Evolutionary conservation across 2,888 invertebrate species (phyloP).

Genomic region (Gasteruption jaculator): DNA sequence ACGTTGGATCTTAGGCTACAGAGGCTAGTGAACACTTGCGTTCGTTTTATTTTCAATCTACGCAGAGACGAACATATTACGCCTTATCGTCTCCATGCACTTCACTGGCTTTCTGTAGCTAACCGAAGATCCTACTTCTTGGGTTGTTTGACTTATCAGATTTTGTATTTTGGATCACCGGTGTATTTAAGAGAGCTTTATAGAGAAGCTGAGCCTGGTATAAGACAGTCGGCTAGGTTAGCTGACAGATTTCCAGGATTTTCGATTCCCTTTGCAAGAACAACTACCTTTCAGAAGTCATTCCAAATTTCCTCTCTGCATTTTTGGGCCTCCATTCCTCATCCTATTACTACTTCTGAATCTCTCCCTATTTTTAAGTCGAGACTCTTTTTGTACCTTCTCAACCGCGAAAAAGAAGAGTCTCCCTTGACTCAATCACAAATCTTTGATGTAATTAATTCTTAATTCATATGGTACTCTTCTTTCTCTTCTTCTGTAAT

Average conservation of each 20-base stretch:
- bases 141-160: neutral
- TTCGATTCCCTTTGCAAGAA: no score
- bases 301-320: conserved; percentile 1
- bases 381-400: neutral
- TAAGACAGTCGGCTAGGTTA: no score
- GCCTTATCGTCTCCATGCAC: conserved; percentile 6
- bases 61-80: conserved; percentile 11
- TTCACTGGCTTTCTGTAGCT: conserved; percentile 10
- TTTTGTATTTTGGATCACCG: no score
- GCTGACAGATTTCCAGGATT: no score
- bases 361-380: conserved; percentile 2
- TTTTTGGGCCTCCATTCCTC: conserved; percentile 11
- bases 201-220: no score
- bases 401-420: no score
- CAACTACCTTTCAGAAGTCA: no score
- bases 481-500: no score
- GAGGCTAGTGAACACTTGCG: no score
- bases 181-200: conserved; percentile 1
- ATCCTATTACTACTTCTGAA: neutral
- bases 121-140: conserved; percentile 5
- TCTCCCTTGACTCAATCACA: no score
- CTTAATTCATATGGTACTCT: no score
- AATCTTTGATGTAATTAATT: no score
- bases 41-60: conserved; percentile 14
- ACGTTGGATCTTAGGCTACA: conserved; percentile 7